A percentile compares a stretch with the other conserved stretches of the same genome.
Evolutionary conservation across 2,888 invertebrate species (phyloP).

Genomic region (Plutella xylostella): DNA sequence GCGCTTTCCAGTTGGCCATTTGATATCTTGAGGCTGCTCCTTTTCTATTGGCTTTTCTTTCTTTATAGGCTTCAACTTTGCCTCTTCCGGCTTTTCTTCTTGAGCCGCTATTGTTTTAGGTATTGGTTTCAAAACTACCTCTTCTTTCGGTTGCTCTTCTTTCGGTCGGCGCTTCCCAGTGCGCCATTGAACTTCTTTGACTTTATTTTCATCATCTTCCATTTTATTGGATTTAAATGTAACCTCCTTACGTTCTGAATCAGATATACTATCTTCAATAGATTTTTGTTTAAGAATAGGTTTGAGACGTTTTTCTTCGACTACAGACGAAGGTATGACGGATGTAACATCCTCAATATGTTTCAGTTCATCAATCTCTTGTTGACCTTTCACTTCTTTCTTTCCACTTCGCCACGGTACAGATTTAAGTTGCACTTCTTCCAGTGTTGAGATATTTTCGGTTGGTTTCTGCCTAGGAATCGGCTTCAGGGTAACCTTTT

Average conservation of each 20-base stretch:
- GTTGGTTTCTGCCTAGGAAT: conserved; percentile 29
- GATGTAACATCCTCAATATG: too few species aligned
- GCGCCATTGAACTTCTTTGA: conserved; percentile 25
- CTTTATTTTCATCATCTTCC: conserved; percentile 24
- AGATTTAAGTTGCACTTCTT: conserved; percentile 32
- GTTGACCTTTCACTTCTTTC: conserved; percentile 11
- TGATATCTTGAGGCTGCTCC: conserved; percentile 25
- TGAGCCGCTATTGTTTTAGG: conserved; percentile 30
- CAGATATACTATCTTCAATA: too few species aligned
- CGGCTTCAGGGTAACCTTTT: conserved; percentile 39
- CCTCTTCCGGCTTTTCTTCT: conserved; percentile 26
- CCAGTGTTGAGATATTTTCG: conserved; percentile 45
- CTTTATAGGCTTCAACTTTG: conserved; percentile 19
- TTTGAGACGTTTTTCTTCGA: too few species aligned
- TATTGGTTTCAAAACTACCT: conserved; percentile 35
- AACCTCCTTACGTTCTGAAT: conserved; percentile 19
- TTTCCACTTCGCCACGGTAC: conserved; percentile 24
- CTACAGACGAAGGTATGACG: too few species aligned
- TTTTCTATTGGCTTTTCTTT: conserved; percentile 22
- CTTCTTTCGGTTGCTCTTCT: conserved; percentile 27
- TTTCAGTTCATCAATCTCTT: not conserved
- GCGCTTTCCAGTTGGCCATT: conserved; percentile 23
- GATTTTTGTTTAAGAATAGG: too few species aligned
- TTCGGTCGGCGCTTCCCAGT: conserved; percentile 21
- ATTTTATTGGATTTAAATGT: conserved; percentile 20